A percentile compares a stretch with the other conserved stretches of the same genome.
These are phyloP conservation scores for Gallinago solitaria DNA, from an alignment of 2,797 vertebrate species.

Conservation along the genomic window DNA sequence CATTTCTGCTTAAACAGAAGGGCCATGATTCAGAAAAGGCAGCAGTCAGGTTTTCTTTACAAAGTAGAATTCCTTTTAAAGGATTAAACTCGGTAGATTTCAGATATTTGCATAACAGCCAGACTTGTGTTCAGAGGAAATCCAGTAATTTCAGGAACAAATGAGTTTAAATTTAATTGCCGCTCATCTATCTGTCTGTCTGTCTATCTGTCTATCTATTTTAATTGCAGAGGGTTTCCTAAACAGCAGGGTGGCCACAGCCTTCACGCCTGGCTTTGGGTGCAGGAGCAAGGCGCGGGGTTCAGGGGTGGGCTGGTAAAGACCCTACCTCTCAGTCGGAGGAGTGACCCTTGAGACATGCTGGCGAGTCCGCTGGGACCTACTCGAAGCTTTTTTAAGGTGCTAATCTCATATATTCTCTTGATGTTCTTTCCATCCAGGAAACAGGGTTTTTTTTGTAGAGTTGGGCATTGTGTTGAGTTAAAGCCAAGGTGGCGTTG, in stretches of 20 bases:
- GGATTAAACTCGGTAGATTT: not conserved
- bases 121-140: not conserved
- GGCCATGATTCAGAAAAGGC: not conserved
- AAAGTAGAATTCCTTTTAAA: not conserved
- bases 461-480: not conserved
- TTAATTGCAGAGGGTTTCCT: not conserved
- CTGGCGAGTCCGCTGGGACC: not conserved
- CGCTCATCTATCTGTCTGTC: not conserved
- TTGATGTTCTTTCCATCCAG: not conserved
- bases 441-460: not conserved
- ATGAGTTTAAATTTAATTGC: not conserved
- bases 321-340: not conserved
- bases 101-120: not conserved
- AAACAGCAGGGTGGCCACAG: not conserved
- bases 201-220: not conserved
- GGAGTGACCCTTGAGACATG: not conserved
- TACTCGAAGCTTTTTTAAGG: not conserved
- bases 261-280: not conserved
- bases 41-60: not conserved
- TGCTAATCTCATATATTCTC: not conserved
- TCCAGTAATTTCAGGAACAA: not conserved
- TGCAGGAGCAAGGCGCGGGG: not conserved
- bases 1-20: slow-evolving; percentile 37
- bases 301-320: not conserved
- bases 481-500: not conserved